Percentiles rank a stretch among this genome's conserved stretches.
These are phyloP conservation scores for Eubucco bourcierii DNA, from an alignment of 2,113 vertebrate species.

Conservation along the genomic window DNA sequence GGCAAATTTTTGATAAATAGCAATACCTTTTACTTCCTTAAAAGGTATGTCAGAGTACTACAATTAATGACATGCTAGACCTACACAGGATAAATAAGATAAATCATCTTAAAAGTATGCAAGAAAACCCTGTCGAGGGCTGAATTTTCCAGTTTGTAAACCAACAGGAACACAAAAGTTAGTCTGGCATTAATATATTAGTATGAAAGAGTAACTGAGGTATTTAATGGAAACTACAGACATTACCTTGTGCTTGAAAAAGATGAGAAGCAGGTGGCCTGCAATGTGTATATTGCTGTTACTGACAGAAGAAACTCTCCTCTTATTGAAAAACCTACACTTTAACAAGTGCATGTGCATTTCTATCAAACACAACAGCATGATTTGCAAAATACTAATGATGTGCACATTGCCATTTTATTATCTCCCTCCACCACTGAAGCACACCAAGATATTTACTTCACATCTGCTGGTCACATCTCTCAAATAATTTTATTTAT, in stretches of 20 bases:
- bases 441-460: background rate
- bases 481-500: background rate
- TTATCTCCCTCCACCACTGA: background rate
- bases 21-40: background rate
- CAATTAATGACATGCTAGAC: background rate
- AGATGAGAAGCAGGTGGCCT: background rate
- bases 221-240: background rate
- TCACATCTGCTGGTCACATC: background rate
- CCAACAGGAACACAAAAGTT: background rate
- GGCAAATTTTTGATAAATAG: constrained; percentile 6
- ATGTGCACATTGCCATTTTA: background rate
- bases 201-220: background rate
- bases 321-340: background rate
- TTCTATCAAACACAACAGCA: background rate
- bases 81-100: background rate
- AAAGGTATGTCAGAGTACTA: background rate
- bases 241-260: background rate
- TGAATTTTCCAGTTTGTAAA: background rate
- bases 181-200: background rate
- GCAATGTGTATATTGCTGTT: background rate
- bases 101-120: background rate
- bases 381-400: background rate
- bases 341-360: background rate
- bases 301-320: background rate
- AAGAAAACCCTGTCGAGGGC: background rate